These are phyloP conservation scores for Falco biarmicus DNA, from an alignment of 2,797 vertebrate genomes.

Conservation along the genomic window DNA sequence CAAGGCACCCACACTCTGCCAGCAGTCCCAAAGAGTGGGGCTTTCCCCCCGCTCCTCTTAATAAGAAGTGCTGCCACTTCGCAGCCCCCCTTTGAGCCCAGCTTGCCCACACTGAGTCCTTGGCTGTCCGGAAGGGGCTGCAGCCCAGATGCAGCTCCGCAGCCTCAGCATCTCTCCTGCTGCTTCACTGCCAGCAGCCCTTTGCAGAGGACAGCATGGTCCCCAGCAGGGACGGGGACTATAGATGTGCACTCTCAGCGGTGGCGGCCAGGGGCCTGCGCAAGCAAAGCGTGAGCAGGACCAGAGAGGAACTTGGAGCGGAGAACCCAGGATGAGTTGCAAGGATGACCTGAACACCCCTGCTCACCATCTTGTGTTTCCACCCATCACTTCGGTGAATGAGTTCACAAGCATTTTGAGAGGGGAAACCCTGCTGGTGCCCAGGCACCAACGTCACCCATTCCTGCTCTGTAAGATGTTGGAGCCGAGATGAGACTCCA, in stretches of 20 bases:
- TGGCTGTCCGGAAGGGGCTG: not conserved
- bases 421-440: not conserved
- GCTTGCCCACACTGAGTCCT: not conserved
- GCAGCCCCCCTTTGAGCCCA: not conserved
- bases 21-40: not conserved
- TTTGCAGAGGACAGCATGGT: rapidly evolving
- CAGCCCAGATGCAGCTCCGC: not conserved
- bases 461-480: not conserved
- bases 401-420: not conserved
- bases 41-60: not conserved
- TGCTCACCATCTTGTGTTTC: not conserved
- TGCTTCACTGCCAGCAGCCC: not conserved
- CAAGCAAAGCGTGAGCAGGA: not conserved
- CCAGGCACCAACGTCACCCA: not conserved
- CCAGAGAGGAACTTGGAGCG: not conserved
- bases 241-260: rapidly evolving
- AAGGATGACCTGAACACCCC: not conserved
- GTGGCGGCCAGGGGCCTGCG: not conserved
- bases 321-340: not conserved
- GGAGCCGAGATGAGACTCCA: not conserved
- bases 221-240: not conserved
- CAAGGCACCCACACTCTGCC: not conserved
- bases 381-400: not conserved
- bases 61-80: not conserved
- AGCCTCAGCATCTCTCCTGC: not conserved